Base-by-base conservation (phyloP, 2,888 invertebrate species). In the Latrodectus elegans region DNA sequence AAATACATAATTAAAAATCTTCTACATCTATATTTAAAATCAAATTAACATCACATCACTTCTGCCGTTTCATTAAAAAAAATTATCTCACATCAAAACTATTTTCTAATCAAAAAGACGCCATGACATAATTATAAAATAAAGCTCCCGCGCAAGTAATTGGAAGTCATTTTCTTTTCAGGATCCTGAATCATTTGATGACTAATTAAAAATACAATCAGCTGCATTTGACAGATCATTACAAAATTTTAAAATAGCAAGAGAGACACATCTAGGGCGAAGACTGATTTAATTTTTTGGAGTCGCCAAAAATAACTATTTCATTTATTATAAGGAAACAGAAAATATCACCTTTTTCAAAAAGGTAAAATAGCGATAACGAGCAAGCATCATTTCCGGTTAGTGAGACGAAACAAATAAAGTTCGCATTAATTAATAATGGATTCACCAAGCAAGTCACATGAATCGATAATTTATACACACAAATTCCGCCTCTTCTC, bases 221-320 rank as follows among this genome's bases (percentile, higher is more conserved):
- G n/a, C 12, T 60, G 60, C 60, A n/a, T 60, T 60, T 60, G 60
- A 60, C 60, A 60, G 60, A 60, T 60, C 60, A 60, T 60, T 60
- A 6, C 60, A 60, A 60, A 60, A 15, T 60, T 60, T 60, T 60
- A 12, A 60, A n/a, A 60, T 15, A 15, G 6, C 10, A n/a, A 11
- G 60, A 60, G n/a, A 15, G 6, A 60, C 12, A 60, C 60, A 55
- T 55, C 15, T 11, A 38, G 6, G 38, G 38, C 4, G 38, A 38
- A 38, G 9, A 12, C 60, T n/a, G 14, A 60, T 15, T 60, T 60
- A n/a, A 60, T 15, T 60, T 60, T 60, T n/a, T 60, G 55, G 10
- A 60, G n/a, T 60, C n/a, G n/a, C n/a, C n/a, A 15, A 15, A 60
- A n/a, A n/a, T 60, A 60, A 60, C 60, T 15, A 60, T n/a, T 60